phyloP scores from a whole-genome alignment of 2,797 vertebrate genomes.

The Danio tinwini region DNA sequence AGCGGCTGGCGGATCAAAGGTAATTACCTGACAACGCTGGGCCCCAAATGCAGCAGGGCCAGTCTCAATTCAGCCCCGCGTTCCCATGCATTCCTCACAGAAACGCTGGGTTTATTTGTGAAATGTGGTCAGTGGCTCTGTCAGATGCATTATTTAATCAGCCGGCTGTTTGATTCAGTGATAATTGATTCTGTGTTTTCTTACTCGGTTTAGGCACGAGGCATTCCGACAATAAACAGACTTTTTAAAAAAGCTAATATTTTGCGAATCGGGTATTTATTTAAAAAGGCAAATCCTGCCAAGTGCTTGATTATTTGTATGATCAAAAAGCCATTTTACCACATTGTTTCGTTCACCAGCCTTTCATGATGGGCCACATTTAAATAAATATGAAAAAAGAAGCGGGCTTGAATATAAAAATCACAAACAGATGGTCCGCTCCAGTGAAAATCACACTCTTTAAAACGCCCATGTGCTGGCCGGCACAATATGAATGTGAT shows the following conservation, averaged over 20 bases:
- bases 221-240: constrained; percentile 75
- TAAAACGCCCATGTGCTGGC: constrained; percentile 83
- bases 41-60: constrained; percentile 43
- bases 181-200: constrained; percentile 69
- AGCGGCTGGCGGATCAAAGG: constrained; percentile 66
- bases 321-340: constrained; percentile 85
- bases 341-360: constrained; percentile 72
- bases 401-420: constrained; percentile 84
- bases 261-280: constrained; percentile 77
- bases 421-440: constrained; percentile 92
- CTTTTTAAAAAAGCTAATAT: constrained; percentile 74
- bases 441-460: constrained; percentile 84
- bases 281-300: constrained; percentile 76
- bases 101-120: constrained; percentile 71
- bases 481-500: constrained; percentile 85
- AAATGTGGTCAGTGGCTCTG: constrained; percentile 67
- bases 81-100: constrained; percentile 54
- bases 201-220: constrained; percentile 62
- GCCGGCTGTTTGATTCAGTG: constrained; percentile 62
- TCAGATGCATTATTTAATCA: constrained; percentile 70
- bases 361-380: constrained; percentile 86
- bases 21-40: constrained; percentile 70
- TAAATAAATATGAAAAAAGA: constrained; percentile 89
- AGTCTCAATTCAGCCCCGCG: constrained; percentile 42
- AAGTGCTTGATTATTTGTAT: constrained; percentile 85